Conservation (phyloP, 2,888 invertebrate species). For the Agapostemon virescens region DNA sequence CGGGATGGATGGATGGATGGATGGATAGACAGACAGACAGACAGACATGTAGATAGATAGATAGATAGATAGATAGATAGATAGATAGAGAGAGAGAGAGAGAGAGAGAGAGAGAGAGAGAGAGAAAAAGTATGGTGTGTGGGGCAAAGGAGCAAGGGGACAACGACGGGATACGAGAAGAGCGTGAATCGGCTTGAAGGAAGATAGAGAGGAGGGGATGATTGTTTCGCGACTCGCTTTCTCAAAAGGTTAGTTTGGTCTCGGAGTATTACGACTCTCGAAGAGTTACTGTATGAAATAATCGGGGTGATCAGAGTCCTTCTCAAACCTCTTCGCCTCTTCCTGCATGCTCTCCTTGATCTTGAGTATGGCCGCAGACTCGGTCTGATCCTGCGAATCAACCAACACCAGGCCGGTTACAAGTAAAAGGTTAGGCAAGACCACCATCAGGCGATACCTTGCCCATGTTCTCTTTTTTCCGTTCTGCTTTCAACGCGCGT, state of each 20-base stretch:
- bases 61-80: too few species aligned
- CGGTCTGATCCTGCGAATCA: constrained; percentile 91
- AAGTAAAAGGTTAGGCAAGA: constrained; percentile 74
- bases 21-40: too few species aligned
- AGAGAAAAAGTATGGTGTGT: too few species aligned
- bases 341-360: constrained; percentile 99
- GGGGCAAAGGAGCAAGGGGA: background rate
- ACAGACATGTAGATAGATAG: too few species aligned
- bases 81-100: too few species aligned
- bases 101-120: too few species aligned
- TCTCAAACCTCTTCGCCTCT: constrained; percentile 99
- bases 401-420: constrained; percentile 80
- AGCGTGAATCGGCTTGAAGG: constrained; percentile 28
- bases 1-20: too few species aligned
- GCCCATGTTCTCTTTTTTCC: constrained; percentile 53
- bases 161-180: constrained; percentile 34
- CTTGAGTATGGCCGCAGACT: constrained; percentile 99
- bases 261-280: constrained; percentile 74
- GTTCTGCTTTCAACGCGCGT: constrained; percentile 58
- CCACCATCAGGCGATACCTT: constrained; percentile 64
- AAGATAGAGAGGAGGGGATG: constrained; percentile 27
- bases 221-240: constrained; percentile 44
- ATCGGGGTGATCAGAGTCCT: constrained; percentile 97
- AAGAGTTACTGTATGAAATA: constrained; percentile 95
- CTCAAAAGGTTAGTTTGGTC: constrained; percentile 74